Base-by-base conservation (phyloP, 35 echinoderm and acorn worm species). In the Ophioderma brevispina region DNA sequence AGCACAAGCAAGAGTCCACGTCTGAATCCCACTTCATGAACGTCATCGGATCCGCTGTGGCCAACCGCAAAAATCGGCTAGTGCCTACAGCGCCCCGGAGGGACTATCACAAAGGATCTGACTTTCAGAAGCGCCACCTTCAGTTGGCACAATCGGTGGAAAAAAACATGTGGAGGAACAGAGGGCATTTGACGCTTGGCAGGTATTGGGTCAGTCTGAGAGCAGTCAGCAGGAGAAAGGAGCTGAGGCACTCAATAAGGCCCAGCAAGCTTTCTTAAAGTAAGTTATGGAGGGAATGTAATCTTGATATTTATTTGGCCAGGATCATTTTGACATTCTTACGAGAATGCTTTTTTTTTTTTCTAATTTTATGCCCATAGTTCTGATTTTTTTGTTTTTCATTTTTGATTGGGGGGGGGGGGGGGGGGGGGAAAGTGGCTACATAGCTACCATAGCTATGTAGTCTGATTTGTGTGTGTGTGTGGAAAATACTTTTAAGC, bases 11-110 rank as follows among this genome's bases (percentile, higher is more conserved):
- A 36, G 96, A 98, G 87, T 98, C 11, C 96, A 90, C 40, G 87
- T 98, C 18, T 98, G 84, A 33, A 93, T 95, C 39, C 92, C 96
- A 0, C 63, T 88, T 0, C 40, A 92, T 31, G 96, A 98, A n/a
- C 85, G 87, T 95, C 56, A 91, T 98, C 76, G 96, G 96, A 28
- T 38, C 93, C n/a, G 96, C 93, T 19, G 91, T 98, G 23, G 96
- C 96, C 64, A 91, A 95, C 70, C 77, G 96, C 19, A 95, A 90
- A 76, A 98, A n/a, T 98, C 38, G 96, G 96, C 1, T 93, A 98
- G 85, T 95, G 96, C 40, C n/a, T 93, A 93, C 85, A 92, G 81
- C 42, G 93, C 92, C 75, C 64, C 95, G n/a, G 87, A 87, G 23
- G n/a, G 35, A 81, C n/a, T 98, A 87, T 56, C 43, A 84, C 64